These are phyloP conservation scores for Indicator indicator DNA, from an alignment of 2,113 vertebrate genomes.

Conservation along the genomic window DNA sequence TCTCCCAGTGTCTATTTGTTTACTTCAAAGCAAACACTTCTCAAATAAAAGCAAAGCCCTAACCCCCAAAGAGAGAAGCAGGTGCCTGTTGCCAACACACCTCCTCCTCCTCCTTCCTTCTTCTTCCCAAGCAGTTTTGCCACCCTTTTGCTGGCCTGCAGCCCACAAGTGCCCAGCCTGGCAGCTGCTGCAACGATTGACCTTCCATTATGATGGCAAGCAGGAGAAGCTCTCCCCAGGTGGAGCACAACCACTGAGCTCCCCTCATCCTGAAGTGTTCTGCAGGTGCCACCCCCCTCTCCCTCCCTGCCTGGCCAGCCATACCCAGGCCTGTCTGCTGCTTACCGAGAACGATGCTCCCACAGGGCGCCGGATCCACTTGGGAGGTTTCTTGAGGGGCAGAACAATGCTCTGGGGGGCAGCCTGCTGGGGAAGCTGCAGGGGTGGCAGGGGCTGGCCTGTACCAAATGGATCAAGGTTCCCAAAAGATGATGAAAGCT, in stretches of 20 bases:
- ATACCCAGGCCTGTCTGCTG: neutral
- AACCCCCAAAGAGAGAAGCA: neutral
- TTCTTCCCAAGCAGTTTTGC: neutral
- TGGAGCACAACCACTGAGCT: fast-evolving
- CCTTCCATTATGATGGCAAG: fast-evolving
- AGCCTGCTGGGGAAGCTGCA: slow-evolving; percentile 87
- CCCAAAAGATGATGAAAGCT: slow-evolving; percentile 93
- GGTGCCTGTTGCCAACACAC: neutral
- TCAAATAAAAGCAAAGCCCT: neutral
- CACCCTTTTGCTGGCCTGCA: neutral
- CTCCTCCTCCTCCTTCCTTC: neutral
- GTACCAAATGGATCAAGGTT: slow-evolving; percentile 95
- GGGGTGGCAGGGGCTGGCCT: slow-evolving; percentile 86
- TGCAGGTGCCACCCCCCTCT: neutral
- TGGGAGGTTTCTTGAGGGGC: slow-evolving; percentile 94
- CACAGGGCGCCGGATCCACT: slow-evolving; percentile 91
- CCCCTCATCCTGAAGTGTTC: neutral
- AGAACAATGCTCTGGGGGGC: slow-evolving; percentile 71
- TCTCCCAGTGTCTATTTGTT: fast-evolving
- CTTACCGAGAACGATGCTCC: slow-evolving; percentile 94
- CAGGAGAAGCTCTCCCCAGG: neutral
- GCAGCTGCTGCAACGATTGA: fast-evolving
- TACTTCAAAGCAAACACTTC: neutral
- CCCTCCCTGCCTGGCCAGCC: neutral
- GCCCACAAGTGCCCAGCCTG: fast-evolving